These are phyloP conservation scores for Bellardia pandia DNA, from an alignment of 2,888 invertebrate species.

Conservation along the genomic window DNA sequence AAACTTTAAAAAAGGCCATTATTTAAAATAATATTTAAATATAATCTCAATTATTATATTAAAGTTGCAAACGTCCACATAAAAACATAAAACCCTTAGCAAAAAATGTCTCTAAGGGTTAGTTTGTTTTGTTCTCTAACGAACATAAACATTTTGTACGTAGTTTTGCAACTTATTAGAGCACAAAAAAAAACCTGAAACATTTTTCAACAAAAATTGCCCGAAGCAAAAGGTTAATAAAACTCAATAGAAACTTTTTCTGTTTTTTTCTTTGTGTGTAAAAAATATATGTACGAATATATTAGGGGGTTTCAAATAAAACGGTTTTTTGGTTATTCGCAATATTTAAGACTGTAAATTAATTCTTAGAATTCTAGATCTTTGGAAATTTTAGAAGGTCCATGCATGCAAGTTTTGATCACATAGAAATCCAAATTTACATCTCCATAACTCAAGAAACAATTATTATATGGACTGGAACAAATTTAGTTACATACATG, in stretches of 20 bases:
- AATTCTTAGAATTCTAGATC: no score
- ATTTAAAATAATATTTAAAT: neutral
- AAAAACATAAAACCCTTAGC: neutral
- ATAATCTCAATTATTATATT: neutral
- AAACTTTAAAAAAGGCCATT: neutral
- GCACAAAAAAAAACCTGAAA: constrained; percentile 35
- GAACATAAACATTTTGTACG: constrained; percentile 42
- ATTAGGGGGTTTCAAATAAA: no score
- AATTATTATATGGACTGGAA: no score
- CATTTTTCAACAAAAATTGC: constrained; percentile 66
- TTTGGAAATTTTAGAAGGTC: no score
- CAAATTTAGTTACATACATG: no score
- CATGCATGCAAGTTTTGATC: no score
- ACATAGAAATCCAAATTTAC: no score
- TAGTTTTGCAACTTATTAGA: constrained; percentile 60
- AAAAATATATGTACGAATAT: no score
- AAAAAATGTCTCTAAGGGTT: constrained; percentile 55
- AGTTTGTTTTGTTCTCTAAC: constrained; percentile 36
- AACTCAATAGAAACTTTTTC: constrained; percentile 68
- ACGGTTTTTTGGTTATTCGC: no score
- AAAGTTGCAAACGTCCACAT: neutral
- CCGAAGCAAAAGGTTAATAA: constrained; percentile 71
- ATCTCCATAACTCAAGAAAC: no score
- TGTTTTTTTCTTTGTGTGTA: neutral
- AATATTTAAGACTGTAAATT: no score